phyloP scores from a whole-genome alignment of 2,797 vertebrate genomes.

The Pantherophis vulpinus region DNA sequence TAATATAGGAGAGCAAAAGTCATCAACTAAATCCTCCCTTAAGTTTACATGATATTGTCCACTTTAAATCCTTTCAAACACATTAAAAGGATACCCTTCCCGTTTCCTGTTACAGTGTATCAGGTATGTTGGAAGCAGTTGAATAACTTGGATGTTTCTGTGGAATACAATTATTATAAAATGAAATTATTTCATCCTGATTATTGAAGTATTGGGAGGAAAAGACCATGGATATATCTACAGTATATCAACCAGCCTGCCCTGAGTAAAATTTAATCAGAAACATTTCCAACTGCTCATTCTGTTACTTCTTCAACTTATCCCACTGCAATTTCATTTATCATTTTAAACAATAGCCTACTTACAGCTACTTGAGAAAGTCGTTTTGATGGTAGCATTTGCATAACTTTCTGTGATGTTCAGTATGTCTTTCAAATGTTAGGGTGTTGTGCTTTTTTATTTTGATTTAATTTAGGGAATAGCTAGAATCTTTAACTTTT shows the following conservation, averaged over 20 bases:
- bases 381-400: not conserved
- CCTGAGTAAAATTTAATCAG: slow-evolving; percentile 6
- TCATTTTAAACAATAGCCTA: slow-evolving; percentile 4
- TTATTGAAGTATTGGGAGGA: not conserved
- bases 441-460: not conserved
- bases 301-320: not conserved
- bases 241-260: not conserved
- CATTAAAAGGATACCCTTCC: not conserved
- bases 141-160: not conserved
- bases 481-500: not conserved
- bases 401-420: too few species aligned
- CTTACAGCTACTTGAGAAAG: not conserved
- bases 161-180: slow-evolving; percentile 6
- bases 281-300: slow-evolving; percentile 17
- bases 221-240: slow-evolving; percentile 6
- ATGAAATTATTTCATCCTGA: not conserved
- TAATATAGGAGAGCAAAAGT: not conserved
- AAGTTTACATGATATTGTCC: not conserved
- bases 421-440: not conserved
- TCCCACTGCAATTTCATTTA: slow-evolving; percentile 8
- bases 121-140: not conserved
- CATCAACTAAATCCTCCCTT: too few species aligned
- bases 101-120: not conserved
- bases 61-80: not conserved
- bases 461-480: not conserved